Conservation (phyloP, 2,797 vertebrate genomes). For the Ptychobarbus kaznakovi region DNA sequence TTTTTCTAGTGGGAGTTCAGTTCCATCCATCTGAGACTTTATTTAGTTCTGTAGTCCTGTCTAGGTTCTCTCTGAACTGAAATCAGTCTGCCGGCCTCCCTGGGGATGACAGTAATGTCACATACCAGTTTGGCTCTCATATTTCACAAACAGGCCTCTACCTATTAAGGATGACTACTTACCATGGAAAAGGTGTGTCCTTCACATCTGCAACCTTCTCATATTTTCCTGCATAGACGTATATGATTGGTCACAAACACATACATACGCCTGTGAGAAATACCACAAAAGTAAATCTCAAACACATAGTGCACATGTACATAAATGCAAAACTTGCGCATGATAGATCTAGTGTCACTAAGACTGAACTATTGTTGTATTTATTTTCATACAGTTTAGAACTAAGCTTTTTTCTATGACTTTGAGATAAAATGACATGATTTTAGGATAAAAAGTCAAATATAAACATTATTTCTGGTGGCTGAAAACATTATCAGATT, state of each 20-base stretch:
- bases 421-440: background rate
- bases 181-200: conserved; percentile 93
- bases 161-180: conserved; percentile 98
- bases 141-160: conserved; percentile 93
- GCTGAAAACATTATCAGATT: background rate
- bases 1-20: conserved; percentile 70
- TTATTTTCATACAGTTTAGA: background rate
- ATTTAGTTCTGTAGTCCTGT: conserved; percentile 81
- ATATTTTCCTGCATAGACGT: conserved; percentile 70
- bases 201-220: conserved; percentile 91
- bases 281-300: conserved; percentile 38
- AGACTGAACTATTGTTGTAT: background rate
- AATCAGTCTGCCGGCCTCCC: conserved; percentile 88
- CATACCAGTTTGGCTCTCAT: conserved; percentile 85
- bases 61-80: conserved; percentile 76
- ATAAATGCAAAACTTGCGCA: background rate
- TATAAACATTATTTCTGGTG: background rate
- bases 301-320: background rate
- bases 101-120: conserved; percentile 94
- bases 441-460: background rate
- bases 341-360: background rate
- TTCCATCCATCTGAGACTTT: conserved; percentile 83
- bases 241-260: conserved; percentile 21
- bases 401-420: background rate
- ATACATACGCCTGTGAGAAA: background rate